Conservation (phyloP, 2,113 vertebrate species). For the Symphodus melops region DNA sequence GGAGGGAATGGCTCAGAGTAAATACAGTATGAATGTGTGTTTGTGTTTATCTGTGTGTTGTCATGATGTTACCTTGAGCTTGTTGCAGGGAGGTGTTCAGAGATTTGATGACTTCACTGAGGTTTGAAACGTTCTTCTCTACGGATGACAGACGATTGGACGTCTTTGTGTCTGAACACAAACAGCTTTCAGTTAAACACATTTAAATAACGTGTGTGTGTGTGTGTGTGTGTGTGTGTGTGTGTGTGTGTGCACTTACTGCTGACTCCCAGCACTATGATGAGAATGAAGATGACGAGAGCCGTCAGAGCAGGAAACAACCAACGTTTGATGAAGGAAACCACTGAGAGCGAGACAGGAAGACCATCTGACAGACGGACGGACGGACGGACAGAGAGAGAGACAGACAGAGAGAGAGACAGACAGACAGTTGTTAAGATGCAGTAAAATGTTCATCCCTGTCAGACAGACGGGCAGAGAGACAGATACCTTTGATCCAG, state of each 20-base stretch:
- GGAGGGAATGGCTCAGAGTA: no score
- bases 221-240: background rate
- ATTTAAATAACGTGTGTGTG: background rate
- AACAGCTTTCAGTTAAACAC: background rate
- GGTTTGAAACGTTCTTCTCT: conserved; percentile 38
- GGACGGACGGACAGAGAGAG: no score
- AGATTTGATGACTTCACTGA: conserved; percentile 10
- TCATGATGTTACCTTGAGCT: conserved; percentile 29
- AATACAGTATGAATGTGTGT: background rate
- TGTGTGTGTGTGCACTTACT: conserved; percentile 48
- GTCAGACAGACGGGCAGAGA: background rate
- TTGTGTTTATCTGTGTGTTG: background rate
- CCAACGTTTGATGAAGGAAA: conserved; percentile 54
- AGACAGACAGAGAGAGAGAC: no score
- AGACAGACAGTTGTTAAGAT: background rate
- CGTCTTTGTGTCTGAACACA: background rate
- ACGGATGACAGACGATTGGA: conserved; percentile 21
- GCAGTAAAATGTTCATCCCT: no score
- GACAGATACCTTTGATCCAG: conserved; percentile 61
- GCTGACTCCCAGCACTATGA: conserved; percentile 72
- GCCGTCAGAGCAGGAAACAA: conserved; percentile 51
- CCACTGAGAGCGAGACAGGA: background rate
- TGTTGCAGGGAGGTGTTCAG: background rate
- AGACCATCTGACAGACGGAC: conserved; percentile 33
- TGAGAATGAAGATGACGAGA: conserved; percentile 59